Evolutionary conservation across 2,113 vertebrate genomes (phyloP), one percentile per base, ranked within the genome.

Genomic region (Tragulus kanchil): DNA sequence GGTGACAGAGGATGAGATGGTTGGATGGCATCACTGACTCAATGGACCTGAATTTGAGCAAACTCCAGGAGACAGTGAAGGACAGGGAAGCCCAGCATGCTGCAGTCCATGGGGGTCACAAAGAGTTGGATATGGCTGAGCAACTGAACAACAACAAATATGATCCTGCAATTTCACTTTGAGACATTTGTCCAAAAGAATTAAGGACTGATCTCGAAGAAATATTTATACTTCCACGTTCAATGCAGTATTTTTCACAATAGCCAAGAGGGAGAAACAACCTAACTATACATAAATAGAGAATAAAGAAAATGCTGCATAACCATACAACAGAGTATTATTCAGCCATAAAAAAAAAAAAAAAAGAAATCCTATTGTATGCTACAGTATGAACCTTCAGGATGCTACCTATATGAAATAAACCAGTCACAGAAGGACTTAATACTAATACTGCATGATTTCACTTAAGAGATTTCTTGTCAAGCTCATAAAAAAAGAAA

Each of bases 211-310:
- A 92, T 73, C 65, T 83, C 12, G 0, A 83, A 71, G 52, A 81
- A 61, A 42, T 50, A 69, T 4, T 2, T 81, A 11, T 54, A 94
- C 25, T 71, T 45, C 56, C 23, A 61, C 42, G 45, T 59, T 71
- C 75, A 94, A 13, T 61, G 50, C 28, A 88, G 31, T n/a, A 94
- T 71, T 87, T 71, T 71, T 82, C 77, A 89, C 64, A 88, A 81
- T 28, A 69, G 42, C 8, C 73, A 61, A 88, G 54, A 81, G 56
- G 54, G 28, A 12, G 42, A 82, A 94, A 88, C 23, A 93, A 87
- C 45, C 8, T 81, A 90, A 65, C 26, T 82, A 28, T 31, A 62
- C 26, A 64, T 79, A 59, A 71, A 59, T 12, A 48, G 42, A 48
- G 4, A 45, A 79, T 69, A n/a, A 65, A n/a, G 58, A 77, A 64